Conservation (phyloP, 2,888 invertebrate genomes). For the Drosophila meridiana region DNA sequence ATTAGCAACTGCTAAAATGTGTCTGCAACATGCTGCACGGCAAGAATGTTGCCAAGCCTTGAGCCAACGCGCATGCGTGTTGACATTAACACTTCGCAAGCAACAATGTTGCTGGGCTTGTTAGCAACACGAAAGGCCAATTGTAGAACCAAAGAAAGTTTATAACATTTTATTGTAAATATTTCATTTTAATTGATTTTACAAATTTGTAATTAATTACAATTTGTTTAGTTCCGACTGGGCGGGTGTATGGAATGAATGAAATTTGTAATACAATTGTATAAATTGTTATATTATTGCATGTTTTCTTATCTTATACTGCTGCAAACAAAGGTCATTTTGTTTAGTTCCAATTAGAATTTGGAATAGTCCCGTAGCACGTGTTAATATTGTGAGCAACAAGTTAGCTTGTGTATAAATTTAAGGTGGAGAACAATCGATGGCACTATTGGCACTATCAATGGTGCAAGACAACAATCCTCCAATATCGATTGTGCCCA, state of each 20-base stretch:
- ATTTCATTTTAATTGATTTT: neutral
- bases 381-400: neutral
- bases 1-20: neutral
- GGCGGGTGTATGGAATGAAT: neutral
- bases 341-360: conserved; percentile 22
- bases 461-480: too few species aligned
- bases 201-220: neutral
- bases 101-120: neutral
- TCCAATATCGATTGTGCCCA: too few species aligned
- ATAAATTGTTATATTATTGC: neutral
- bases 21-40: neutral
- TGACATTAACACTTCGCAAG: neutral
- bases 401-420: neutral
- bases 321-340: conserved; percentile 6
- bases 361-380: neutral
- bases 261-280: neutral
- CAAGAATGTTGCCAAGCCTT: neutral
- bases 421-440: neutral
- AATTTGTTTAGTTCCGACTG: conserved; percentile 1
- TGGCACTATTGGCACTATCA: too few species aligned
- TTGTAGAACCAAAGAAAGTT: neutral
- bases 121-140: neutral
- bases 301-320: too few species aligned
- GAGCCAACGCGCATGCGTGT: neutral
- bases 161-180: neutral